Conservation (phyloP, 2,113 vertebrate genomes). For the Axis porcinus region DNA sequence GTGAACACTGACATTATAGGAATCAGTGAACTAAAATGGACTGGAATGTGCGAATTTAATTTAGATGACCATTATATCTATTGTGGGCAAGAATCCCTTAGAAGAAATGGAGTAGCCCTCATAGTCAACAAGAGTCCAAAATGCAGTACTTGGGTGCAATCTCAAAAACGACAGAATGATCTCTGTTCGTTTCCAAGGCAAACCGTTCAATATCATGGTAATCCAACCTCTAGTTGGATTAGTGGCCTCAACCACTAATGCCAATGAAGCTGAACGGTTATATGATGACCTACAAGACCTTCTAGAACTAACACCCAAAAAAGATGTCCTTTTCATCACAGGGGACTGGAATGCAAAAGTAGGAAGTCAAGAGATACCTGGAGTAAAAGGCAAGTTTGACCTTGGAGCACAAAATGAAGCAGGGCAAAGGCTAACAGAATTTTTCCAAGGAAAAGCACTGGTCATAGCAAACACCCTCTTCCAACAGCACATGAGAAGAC, state of each 20-base stretch:
- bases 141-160: not conserved
- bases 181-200: not conserved
- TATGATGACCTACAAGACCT: not conserved
- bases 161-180: not conserved
- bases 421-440: not conserved
- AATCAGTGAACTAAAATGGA: not conserved
- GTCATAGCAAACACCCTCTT: not conserved
- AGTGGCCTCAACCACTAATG: not conserved
- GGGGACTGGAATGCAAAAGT: not conserved
- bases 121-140: not conserved
- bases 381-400: not conserved
- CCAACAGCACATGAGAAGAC: not conserved
- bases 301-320: not conserved
- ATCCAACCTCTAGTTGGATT: not conserved
- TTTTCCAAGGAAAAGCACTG: not conserved
- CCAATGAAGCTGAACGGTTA: not conserved
- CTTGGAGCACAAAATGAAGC: not conserved
- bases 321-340: not conserved
- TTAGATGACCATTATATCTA: not conserved
- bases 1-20: not conserved
- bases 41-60: not conserved
- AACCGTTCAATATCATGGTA: not conserved
- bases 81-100: not conserved
- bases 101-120: not conserved
- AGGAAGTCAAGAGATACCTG: not conserved